phyloP scores from a whole-genome alignment of 2,113 vertebrate genomes.

The Megaleporinus macrocephalus region DNA sequence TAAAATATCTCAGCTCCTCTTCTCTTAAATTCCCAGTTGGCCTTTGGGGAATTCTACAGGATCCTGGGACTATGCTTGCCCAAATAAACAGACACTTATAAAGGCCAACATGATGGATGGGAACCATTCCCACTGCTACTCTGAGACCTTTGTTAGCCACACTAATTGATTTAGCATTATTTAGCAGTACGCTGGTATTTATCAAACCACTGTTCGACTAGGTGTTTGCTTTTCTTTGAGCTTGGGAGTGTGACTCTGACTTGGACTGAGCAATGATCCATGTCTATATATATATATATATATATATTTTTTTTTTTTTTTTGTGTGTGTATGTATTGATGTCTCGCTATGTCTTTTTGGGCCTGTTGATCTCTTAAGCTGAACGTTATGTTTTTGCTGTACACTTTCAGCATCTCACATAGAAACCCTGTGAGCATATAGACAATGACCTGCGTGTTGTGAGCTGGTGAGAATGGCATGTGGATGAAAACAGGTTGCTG shows the following conservation, averaged over 20 bases:
- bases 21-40: background rate
- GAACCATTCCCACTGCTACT: background rate
- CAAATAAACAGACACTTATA: conserved; percentile 40
- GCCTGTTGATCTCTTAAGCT: background rate
- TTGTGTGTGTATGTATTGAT: background rate
- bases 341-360: conserved; percentile 2
- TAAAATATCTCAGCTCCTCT: no score
- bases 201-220: background rate
- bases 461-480: conserved; percentile 46
- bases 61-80: conserved; percentile 31
- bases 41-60: background rate
- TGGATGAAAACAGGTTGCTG: conserved; percentile 2
- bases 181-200: background rate
- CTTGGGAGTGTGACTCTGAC: background rate
- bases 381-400: conserved; percentile 34
- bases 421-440: conserved; percentile 5
- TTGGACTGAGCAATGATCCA: no score
- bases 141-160: background rate
- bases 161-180: conserved; percentile 8
- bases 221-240: conserved; percentile 26
- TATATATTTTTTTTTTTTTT: no score
- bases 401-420: conserved; percentile 8
- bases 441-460: conserved; percentile 49
- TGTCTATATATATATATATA: background rate
- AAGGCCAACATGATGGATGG: conserved; percentile 12